Conservation (phyloP, 2,113 vertebrate species). For the Hypomesus transpacificus region DNA sequence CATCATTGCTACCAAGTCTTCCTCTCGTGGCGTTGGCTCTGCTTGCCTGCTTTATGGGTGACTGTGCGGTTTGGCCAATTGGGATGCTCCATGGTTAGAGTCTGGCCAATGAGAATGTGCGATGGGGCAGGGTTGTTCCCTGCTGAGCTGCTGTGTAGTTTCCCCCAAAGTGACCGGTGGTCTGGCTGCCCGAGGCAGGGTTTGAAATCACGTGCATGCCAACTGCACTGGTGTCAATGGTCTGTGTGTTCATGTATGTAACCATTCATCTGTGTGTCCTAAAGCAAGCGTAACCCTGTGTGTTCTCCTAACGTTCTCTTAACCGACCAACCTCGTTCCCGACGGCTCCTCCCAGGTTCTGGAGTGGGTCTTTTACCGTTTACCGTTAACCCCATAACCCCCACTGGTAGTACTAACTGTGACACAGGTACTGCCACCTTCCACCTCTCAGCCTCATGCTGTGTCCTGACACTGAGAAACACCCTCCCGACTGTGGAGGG, state of each 20-base stretch:
- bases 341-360: slow-evolving; percentile 86
- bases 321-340: slow-evolving; percentile 72
- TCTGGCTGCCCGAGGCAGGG: background rate
- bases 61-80: slow-evolving; percentile 48
- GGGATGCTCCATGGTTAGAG: slow-evolving; percentile 37
- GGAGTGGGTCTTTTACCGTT: slow-evolving; percentile 92
- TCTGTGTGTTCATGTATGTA: slow-evolving; percentile 37
- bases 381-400: slow-evolving; percentile 89
- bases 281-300: slow-evolving; percentile 70
- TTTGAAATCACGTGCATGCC: slow-evolving; percentile 59
- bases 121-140: slow-evolving; percentile 45
- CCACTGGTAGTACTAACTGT: slow-evolving; percentile 97
- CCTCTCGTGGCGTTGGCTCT: slow-evolving; percentile 44
- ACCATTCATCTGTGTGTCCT: slow-evolving; percentile 39
- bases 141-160: slow-evolving; percentile 50
- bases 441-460: slow-evolving; percentile 45
- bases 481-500: no score
- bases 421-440: slow-evolving; percentile 87
- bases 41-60: slow-evolving; percentile 61
- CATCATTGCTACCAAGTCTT: slow-evolving; percentile 10
- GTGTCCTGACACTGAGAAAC: background rate
- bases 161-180: slow-evolving; percentile 31
- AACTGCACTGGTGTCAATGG: slow-evolving; percentile 34
- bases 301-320: slow-evolving; percentile 67
- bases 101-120: slow-evolving; percentile 44